A percentile compares a stretch with the other conserved stretches of the same genome.
Evolutionary conservation across 2,888 invertebrate species (phyloP).

Genomic region (Deilephila porcellus): DNA sequence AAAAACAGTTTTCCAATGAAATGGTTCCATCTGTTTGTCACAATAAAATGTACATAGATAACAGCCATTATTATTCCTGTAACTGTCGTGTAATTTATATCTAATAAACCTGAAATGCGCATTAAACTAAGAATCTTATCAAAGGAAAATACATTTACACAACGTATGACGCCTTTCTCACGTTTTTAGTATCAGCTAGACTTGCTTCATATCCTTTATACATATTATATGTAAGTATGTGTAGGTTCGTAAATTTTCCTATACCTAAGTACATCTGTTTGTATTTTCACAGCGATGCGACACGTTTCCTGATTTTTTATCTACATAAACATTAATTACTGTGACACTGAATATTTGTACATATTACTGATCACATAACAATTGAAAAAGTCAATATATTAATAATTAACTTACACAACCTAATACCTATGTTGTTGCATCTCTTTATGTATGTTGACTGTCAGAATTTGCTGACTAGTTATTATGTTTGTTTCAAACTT

Average conservation of each 20-base stretch:
- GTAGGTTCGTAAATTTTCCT: no score
- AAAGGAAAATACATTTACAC: slow-evolving; percentile 2
- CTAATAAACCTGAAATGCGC: slow-evolving; percentile 3
- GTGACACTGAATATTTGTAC: neutral
- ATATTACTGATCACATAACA: neutral
- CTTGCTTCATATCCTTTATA: no score
- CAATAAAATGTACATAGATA: neutral
- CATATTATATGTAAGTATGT: no score
- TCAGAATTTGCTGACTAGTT: no score
- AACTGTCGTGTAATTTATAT: neutral
- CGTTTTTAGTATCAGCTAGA: neutral
- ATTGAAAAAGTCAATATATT: neutral
- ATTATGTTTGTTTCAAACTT: no score
- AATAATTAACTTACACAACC: neutral
- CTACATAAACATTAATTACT: no score
- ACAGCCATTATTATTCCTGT: neutral
- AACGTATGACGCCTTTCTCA: neutral
- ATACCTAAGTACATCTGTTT: no score
- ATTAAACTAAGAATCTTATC: slow-evolving; percentile 6
- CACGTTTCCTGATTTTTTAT: no score
- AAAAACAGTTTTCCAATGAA: neutral
- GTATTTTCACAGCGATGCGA: no score
- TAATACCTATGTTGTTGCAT: no score
- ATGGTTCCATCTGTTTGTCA: neutral
- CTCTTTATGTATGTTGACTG: neutral